Base-by-base conservation (phyloP, 1,140 invertebrate species). In the Colletes latitarsis region DNA sequence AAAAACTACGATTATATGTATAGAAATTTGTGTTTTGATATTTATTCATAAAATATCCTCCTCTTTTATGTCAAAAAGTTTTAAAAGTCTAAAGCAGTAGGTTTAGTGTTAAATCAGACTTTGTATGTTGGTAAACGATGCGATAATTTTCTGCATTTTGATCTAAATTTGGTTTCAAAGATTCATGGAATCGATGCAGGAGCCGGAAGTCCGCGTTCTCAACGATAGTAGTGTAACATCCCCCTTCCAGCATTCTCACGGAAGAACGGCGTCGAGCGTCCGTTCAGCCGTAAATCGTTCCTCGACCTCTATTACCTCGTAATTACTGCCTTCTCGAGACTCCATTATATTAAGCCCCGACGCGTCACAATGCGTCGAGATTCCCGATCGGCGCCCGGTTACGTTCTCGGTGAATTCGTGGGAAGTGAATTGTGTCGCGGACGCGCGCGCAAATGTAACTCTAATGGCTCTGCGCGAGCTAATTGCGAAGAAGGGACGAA, bases 241-340 rank as follows among this genome's bases (percentile, higher is more conserved):
- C 55, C 67, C 77, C 77, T 67, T 63, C 60, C 80, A 30, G 71
- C 74, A 57, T 82, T 73, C 73, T 68, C 73, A 77, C 73, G 73
- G 60, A 80, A 85, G 72, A 49, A 76, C 17, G 69, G 60, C 66
- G 69, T 72, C 81, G 68, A 53, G 58, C 66, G 82, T 68, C 81
- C 79, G 74, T 63, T 82, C 72, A 75, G 73, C 67, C 84, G 79
- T 86, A 82, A 86, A 86, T 84, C 82, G 79, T 86, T 86, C 70
- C 84, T 82, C 82, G 70, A 81, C 82, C 79, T 77, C 78, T 69
- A 84, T 85, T 85, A 69, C 82, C 70, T n/a, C 62, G 79, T 82
- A 84, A 86, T 86, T 86, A 84, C 82, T 78, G 66, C 77, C 81
- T 84, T 77, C 82, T 84, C 71, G 67, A 70, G 74, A 60, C 70